A percentile compares a stretch with the other conserved stretches of the same genome.
Evolutionary conservation across 1,140 invertebrate species (phyloP).

Genomic region (Drosophila ercepeae): DNA sequence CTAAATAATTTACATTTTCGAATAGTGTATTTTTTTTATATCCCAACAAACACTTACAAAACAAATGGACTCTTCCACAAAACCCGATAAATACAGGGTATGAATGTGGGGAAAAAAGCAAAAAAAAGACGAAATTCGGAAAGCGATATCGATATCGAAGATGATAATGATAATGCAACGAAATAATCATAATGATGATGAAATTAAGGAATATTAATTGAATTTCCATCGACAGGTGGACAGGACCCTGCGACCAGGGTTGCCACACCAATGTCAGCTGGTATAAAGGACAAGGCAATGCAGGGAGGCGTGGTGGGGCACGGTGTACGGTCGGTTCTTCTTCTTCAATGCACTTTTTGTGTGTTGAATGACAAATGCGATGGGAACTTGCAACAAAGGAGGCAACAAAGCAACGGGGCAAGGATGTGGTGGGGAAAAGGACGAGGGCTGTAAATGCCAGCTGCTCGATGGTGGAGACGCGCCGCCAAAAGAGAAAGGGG

Average conservation of each 20-base stretch:
- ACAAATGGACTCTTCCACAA: too few species aligned
- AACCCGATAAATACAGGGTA: background rate
- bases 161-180: background rate
- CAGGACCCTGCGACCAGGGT: conserved; percentile 27
- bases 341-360: conserved; percentile 25
- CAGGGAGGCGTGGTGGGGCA: background rate
- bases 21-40: too few species aligned
- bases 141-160: background rate
- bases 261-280: conserved; percentile 6
- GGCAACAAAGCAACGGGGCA: conserved; percentile 1
- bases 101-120: background rate
- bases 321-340: background rate
- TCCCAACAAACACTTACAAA: too few species aligned
- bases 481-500: background rate
- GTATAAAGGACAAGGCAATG: conserved; percentile 12
- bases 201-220: conserved; percentile 48
- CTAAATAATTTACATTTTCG: background rate
- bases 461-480: background rate
- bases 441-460: background rate
- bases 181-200: background rate
- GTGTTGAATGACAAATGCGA: conserved; percentile 19
- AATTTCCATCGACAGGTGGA: conserved; percentile 28
- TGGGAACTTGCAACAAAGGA: conserved; percentile 22
- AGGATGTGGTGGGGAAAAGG: background rate
- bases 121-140: background rate